phyloP scores from a whole-genome alignment of 1,140 invertebrate genomes.

The Contarinia nasturtii region DNA sequence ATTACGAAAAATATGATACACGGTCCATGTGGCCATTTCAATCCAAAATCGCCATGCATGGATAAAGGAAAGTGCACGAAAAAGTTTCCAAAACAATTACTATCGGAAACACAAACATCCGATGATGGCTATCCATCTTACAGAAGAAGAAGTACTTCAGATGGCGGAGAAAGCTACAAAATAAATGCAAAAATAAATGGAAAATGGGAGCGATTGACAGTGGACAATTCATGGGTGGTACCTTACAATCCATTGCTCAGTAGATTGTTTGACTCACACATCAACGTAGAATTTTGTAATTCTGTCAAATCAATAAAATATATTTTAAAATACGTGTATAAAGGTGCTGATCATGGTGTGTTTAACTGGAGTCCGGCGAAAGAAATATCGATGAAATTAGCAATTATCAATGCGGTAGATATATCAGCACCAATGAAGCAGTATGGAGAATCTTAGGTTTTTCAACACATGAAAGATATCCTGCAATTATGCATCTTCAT shows the following conservation, averaged over 20 bases:
- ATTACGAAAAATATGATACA: constrained; percentile 28
- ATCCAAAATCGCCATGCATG: constrained; percentile 10
- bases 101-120: constrained; percentile 12
- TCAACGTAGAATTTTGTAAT: constrained; percentile 18
- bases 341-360: no score
- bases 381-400: no score
- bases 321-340: constrained; percentile 26
- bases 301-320: constrained; percentile 24
- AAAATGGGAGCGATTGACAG: no score
- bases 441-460: no score
- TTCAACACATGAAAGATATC: no score
- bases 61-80: constrained; percentile 9
- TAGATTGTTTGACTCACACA: constrained; percentile 11
- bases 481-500: no score
- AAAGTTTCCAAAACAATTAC: constrained; percentile 11
- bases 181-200: constrained; percentile 10
- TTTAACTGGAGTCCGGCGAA: no score
- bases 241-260: constrained; percentile 12
- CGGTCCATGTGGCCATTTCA: constrained; percentile 23
- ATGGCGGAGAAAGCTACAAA: constrained; percentile 18
- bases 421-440: no score
- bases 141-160: constrained; percentile 16
- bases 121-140: constrained; percentile 26
- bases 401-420: no score
- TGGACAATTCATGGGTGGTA: constrained; percentile 16